These are phyloP conservation scores for Lampropteryx suffumata DNA, from an alignment of 2,888 invertebrate species.

Conservation along the genomic window DNA sequence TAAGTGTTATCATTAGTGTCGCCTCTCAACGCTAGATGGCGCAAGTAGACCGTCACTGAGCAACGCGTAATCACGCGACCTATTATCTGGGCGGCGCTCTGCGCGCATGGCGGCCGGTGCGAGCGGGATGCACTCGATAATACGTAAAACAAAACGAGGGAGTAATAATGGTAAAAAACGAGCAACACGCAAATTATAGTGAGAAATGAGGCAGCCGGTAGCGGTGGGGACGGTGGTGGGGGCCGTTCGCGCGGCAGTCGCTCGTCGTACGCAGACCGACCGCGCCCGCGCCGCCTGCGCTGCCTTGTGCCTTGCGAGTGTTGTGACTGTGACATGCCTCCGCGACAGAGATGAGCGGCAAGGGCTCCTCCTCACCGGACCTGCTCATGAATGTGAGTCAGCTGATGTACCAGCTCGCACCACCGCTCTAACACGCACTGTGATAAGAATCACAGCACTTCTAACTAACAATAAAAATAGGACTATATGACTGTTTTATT, in stretches of 20 bases:
- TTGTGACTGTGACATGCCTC: slow-evolving; percentile 75
- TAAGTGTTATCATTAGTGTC: slow-evolving; percentile 24
- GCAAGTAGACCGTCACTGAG: slow-evolving; percentile 48
- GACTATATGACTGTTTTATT: slow-evolving; percentile 4
- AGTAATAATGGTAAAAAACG: slow-evolving; percentile 83
- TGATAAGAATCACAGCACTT: no score
- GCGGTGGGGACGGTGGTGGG: slow-evolving; percentile 78
- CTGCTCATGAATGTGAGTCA: slow-evolving; percentile 83
- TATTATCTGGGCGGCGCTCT: slow-evolving; percentile 81
- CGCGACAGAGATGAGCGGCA: slow-evolving; percentile 72
- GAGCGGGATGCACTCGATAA: slow-evolving; percentile 84
- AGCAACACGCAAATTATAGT: slow-evolving; percentile 83
- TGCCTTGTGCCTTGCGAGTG: slow-evolving; percentile 71
- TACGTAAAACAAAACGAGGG: slow-evolving; percentile 83
- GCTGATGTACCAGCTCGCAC: slow-evolving; percentile 23
- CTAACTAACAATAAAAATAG: slow-evolving; percentile 21
- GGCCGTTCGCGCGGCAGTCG: slow-evolving; percentile 71
- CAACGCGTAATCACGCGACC: slow-evolving; percentile 75
- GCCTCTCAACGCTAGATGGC: slow-evolving; percentile 73
- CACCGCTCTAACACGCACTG: slow-evolving; percentile 2
- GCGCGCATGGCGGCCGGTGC: slow-evolving; percentile 81
- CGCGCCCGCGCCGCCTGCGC: slow-evolving; percentile 65
- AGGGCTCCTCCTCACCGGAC: slow-evolving; percentile 78
- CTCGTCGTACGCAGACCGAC: slow-evolving; percentile 72
- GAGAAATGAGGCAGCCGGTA: slow-evolving; percentile 83